Percentiles rank a stretch among this genome's conserved stretches.
These are phyloP conservation scores for Crotalus viridis DNA, from an alignment of 2,113 vertebrate species.

Conservation along the genomic window DNA sequence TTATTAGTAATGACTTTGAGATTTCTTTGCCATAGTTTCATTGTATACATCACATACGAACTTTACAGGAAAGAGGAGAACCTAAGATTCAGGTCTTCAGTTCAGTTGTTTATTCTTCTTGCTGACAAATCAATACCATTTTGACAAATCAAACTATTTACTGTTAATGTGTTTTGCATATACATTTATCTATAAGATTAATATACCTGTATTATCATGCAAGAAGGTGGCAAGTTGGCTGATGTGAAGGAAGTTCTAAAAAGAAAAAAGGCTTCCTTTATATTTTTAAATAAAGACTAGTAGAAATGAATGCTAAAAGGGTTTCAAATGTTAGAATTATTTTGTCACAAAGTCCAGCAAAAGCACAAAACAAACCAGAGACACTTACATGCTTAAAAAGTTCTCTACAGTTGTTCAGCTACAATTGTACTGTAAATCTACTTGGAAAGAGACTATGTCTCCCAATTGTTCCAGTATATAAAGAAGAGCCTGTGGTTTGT, in stretches of 20 bases:
- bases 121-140: not conserved
- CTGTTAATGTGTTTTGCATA: not conserved
- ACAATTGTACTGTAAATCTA: not conserved
- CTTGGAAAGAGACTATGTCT: not conserved
- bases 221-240: not conserved
- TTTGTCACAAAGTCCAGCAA: not conserved
- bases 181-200: not conserved
- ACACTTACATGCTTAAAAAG: not conserved
- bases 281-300: not conserved
- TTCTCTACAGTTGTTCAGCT: not conserved
- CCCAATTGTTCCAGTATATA: not conserved
- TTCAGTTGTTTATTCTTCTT: not conserved
- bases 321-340: not conserved
- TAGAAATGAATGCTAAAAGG: not conserved
- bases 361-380: not conserved
- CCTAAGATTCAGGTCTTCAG: not conserved
- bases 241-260: not conserved
- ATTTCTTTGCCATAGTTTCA: slow-evolving; percentile 37
- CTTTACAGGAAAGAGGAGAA: not conserved
- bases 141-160: not conserved
- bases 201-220: not conserved
- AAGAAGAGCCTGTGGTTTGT: not conserved
- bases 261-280: not conserved
- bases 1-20: slow-evolving; percentile 37
- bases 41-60: not conserved